phyloP scores from a whole-genome alignment of 2,888 invertebrate genomes.

The Morinoia aosen region DNA sequence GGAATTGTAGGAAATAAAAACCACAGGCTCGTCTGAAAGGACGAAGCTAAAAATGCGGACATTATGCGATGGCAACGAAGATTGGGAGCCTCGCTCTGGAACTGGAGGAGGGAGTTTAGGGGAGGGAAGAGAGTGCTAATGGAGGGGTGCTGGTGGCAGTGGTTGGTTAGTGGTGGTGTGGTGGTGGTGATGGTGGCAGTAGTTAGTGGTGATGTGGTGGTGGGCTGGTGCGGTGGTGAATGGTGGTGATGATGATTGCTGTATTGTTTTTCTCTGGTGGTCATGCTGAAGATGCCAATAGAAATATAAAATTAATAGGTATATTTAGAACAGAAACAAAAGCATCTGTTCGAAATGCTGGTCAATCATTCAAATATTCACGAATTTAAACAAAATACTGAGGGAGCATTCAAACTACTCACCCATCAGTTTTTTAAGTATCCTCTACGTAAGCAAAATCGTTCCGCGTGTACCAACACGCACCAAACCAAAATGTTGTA shows the following conservation, averaged over 20 bases:
- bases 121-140: not conserved
- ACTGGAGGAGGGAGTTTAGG: not conserved
- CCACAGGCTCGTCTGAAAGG: not conserved
- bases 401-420: too few relatives aligned
- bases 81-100: not conserved
- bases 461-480: too few relatives aligned
- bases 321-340: not conserved
- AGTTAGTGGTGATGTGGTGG: not conserved
- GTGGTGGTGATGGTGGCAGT: not conserved
- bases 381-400: too few relatives aligned
- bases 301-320: not conserved
- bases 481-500: too few relatives aligned
- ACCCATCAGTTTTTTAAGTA: too few relatives aligned
- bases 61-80: not conserved
- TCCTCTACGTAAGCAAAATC: too few relatives aligned
- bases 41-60: not conserved
- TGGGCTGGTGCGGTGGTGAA: not conserved
- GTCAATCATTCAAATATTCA: too few relatives aligned
- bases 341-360: not conserved
- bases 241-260: not conserved
- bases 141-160: not conserved
- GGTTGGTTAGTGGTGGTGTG: not conserved
- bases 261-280: not conserved
- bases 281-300: not conserved
- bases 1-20: slow-evolving; percentile 3